These are phyloP conservation scores for Harpagifer antarcticus DNA, from an alignment of 2,797 vertebrate genomes.

Conservation along the genomic window DNA sequence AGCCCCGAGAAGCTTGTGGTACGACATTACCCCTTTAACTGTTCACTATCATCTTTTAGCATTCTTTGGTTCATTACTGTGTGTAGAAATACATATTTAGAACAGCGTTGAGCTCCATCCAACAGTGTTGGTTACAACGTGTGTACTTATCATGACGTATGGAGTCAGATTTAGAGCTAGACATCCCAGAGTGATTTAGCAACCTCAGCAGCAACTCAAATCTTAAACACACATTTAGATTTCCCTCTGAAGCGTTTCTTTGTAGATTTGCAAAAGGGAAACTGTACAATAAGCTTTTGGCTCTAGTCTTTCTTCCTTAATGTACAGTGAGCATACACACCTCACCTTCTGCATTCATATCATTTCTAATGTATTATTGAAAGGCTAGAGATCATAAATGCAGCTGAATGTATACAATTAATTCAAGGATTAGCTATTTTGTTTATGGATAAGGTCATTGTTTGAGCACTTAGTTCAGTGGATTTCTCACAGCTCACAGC, in stretches of 20 bases:
- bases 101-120: neutral
- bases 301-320: neutral
- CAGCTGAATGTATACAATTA: neutral
- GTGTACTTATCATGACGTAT: neutral
- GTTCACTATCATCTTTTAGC: neutral
- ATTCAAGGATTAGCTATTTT: constrained; percentile 12
- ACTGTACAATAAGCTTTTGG: neutral
- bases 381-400: neutral
- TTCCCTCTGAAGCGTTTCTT: neutral
- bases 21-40: constrained; percentile 18
- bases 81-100: neutral
- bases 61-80: neutral
- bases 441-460: constrained; percentile 2
- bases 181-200: neutral
- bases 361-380: neutral
- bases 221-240: neutral
- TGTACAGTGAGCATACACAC: neutral
- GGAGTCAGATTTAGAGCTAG: neutral
- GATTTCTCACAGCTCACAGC: too few species aligned
- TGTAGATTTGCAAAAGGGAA: neutral
- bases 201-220: neutral
- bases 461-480: neutral
- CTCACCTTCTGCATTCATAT: neutral
- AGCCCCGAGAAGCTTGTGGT: constrained; percentile 96
- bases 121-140: neutral